These are phyloP conservation scores for Balaeniceps rex DNA, from an alignment of 2,113 vertebrate genomes.

Conservation along the genomic window DNA sequence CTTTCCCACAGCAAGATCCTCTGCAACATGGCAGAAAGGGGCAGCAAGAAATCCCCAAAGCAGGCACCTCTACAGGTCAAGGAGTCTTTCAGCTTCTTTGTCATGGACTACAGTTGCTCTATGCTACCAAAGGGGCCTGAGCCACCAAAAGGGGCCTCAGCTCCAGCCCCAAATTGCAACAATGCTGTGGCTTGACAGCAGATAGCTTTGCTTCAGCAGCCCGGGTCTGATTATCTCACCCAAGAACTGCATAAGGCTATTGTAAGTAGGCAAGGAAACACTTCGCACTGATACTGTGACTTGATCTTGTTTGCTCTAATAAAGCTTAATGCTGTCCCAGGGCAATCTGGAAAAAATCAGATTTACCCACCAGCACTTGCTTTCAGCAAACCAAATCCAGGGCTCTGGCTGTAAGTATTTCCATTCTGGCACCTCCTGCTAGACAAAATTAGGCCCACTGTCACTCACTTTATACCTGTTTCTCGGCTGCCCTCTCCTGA, in stretches of 20 bases:
- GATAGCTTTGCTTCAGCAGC: not conserved
- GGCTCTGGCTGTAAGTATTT: not conserved
- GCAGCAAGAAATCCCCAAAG: not conserved
- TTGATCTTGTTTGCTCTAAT: not conserved
- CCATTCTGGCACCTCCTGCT: not conserved
- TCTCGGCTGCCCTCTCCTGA: not conserved
- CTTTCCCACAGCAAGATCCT: not conserved
- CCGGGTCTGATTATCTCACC: not conserved
- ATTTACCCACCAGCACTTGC: not conserved
- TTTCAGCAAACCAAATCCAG: not conserved
- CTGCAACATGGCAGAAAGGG: not conserved
- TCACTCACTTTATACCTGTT: not conserved
- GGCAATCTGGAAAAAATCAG: not conserved
- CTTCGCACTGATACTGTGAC: not conserved
- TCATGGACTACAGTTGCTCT: not conserved
- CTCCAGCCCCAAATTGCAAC: not conserved
- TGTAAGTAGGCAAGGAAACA: not conserved
- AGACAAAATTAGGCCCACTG: not conserved
- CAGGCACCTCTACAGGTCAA: not conserved
- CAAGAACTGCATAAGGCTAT: not conserved
- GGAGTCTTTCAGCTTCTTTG: not conserved
- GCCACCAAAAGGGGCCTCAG: not conserved
- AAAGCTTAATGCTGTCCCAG: not conserved
- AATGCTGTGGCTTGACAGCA: not conserved
- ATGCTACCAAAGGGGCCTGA: not conserved